Evolutionary conservation across 1,140 invertebrate species (phyloP).

Genomic region (Stratiolaelaps scimitus): DNA sequence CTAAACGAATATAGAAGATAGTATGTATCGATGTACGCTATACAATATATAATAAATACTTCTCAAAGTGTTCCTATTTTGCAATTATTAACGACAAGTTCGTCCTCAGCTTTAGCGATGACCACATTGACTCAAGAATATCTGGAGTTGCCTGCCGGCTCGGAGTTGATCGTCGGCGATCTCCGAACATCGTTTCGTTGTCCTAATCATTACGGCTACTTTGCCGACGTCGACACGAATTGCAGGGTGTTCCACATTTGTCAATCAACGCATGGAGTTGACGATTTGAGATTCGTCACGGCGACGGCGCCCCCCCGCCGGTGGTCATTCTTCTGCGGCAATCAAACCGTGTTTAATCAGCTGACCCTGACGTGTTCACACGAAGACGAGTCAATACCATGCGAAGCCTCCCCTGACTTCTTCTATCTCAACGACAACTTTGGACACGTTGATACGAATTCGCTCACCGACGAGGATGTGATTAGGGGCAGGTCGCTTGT

Average conservation of each 20-base stretch:
- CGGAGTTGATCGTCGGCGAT: conserved; percentile 37
- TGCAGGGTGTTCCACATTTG: conserved; percentile 42
- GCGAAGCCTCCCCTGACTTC: conserved; percentile 39
- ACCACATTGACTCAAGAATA: conserved; percentile 26
- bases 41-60: too few species aligned
- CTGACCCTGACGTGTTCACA: conserved; percentile 39
- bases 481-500: conserved; percentile 25
- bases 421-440: conserved; percentile 35
- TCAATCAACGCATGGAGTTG: conserved; percentile 35
- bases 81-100: too few species aligned
- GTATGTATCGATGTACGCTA: too few species aligned
- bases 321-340: conserved; percentile 44
- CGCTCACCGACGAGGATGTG: conserved; percentile 34
- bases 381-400: conserved; percentile 42
- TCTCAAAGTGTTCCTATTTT: too few species aligned
- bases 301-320: conserved; percentile 45
- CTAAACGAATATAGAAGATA: too few species aligned
- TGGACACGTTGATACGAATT: conserved; percentile 33
- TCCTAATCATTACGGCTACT: conserved; percentile 38
- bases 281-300: conserved; percentile 39
- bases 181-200: conserved; percentile 30
- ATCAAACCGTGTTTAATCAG: conserved; percentile 35
- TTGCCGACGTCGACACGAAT: conserved; percentile 41
- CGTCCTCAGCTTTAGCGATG: too few species aligned
- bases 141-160: conserved; percentile 37